phyloP scores from a whole-genome alignment of 2,113 vertebrate genomes.

The Sakesphorus luctuosus region DNA sequence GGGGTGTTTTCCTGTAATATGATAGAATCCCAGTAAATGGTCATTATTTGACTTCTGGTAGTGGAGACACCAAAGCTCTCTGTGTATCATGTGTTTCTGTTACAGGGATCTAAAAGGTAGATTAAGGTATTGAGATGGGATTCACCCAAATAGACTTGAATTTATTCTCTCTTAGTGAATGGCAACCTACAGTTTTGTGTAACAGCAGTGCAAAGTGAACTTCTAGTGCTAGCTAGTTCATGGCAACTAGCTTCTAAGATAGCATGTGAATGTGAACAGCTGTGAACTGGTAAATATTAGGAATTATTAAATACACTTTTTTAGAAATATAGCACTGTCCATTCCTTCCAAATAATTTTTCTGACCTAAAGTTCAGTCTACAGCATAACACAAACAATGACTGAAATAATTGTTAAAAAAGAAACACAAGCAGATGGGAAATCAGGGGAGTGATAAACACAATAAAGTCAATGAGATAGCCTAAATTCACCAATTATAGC shows the following conservation, averaged over 20 bases:
- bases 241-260: neutral
- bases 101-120: neutral
- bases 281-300: neutral
- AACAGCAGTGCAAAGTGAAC: neutral
- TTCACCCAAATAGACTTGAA: neutral
- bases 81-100: neutral
- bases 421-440: neutral
- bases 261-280: neutral
- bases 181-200: neutral
- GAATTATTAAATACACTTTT: neutral
- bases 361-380: neutral
- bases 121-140: neutral
- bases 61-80: neutral
- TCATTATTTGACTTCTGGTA: neutral
- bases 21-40: constrained; percentile 9
- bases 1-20: constrained; percentile 20
- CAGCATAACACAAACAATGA: neutral
- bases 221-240: neutral
- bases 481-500: neutral
- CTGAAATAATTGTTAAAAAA: neutral
- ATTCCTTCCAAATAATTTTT: neutral
- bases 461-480: neutral
- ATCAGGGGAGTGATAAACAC: neutral
- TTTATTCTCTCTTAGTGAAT: neutral
- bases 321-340: neutral